Evolutionary conservation across 2,888 invertebrate genomes (phyloP), one percentile per base, ranked within the genome.

Genomic region (Nemotelus nigrinus): DNA sequence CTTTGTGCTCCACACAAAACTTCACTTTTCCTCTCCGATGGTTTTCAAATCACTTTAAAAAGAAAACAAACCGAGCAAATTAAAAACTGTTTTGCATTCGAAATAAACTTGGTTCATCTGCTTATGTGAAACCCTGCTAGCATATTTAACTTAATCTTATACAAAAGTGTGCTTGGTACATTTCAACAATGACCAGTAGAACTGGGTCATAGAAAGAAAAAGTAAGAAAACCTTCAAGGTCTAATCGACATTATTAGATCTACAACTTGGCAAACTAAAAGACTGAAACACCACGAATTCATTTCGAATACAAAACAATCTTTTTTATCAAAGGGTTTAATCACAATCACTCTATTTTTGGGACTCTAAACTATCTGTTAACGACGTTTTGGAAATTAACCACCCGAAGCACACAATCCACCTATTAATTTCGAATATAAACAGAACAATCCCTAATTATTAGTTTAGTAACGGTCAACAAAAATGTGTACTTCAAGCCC

Each of bases 121-220:
- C 43, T 60, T 7, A 60, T 41, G 7, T 25, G 7, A 60, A 60
- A 25, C 4, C 1, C 25, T 25, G 25, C 25, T 25, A 25, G 25
- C 25, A 25, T 25, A 25, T 25, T 25, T 25, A 25, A 25, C 25
- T 25, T 25, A 25, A 25, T 25, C 25, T 25, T 1, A 25, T 25
- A 25, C 25, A 25, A 25, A 25, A 25, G 25, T 25, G 10, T 41
- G 8, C 45, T 44, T 55, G 25, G 39, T 48, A 60, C 74, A 3
- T 10, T 8, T 44, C 48, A 74, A 47, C 74, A 39, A 60, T 7
- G 10, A 7, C n/a, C 7, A n/a, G 41, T 41, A 74, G 74, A 74
- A 74, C 60, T 48, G 50, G 74, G 74, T 74, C 50, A 63, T 41
- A 63, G 48, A 74, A 74, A 74, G 74, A 74, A 74, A 57, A 74